phyloP scores from a whole-genome alignment of 2,888 invertebrate species.

The Emesis furor region DNA sequence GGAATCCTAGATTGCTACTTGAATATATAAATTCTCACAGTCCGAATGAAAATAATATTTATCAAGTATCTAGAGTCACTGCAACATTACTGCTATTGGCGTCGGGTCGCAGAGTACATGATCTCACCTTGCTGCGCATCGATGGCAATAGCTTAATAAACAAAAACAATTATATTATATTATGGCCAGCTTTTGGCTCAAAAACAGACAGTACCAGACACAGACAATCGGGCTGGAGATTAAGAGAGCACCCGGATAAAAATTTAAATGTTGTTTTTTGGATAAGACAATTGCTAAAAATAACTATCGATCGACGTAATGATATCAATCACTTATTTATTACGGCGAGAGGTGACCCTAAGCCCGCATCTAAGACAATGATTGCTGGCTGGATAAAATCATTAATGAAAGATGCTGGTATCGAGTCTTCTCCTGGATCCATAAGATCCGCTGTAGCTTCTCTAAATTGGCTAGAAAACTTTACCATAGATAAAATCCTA shows the following conservation, averaged over 20 bases:
- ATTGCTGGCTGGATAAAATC: conserved; percentile 6
- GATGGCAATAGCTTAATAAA: conserved; percentile 24
- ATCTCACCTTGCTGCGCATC: conserved; percentile 40
- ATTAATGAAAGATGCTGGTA: conserved; percentile 4
- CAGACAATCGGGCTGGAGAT: conserved; percentile 44
- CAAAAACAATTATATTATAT: conserved; percentile 12
- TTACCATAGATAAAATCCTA: conserved; percentile 49
- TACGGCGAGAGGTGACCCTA: conserved; percentile 28
- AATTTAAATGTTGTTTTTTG: conserved; percentile 32
- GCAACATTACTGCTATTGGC: conserved; percentile 39
- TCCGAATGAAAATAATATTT: conserved; percentile 37
- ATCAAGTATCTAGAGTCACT: conserved; percentile 37
- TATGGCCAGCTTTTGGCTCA: conserved; percentile 46
- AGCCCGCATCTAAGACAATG: conserved; percentile 32
- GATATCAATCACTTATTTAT: conserved; percentile 4
- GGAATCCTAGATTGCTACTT: conserved; percentile 40
- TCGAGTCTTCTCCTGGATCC: not conserved
- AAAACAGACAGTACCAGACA: conserved; percentile 37
- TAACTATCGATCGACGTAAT: not conserved
- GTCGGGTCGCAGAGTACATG: conserved; percentile 40
- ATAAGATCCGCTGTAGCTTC: conserved; percentile 8
- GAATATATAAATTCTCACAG: conserved; percentile 20
- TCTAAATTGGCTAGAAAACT: conserved; percentile 47
- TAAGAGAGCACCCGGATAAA: conserved; percentile 26
- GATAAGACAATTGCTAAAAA: conserved; percentile 19